Base-by-base conservation (phyloP, 2,113 vertebrate genomes). In the Physeter macrocephalus region DNA sequence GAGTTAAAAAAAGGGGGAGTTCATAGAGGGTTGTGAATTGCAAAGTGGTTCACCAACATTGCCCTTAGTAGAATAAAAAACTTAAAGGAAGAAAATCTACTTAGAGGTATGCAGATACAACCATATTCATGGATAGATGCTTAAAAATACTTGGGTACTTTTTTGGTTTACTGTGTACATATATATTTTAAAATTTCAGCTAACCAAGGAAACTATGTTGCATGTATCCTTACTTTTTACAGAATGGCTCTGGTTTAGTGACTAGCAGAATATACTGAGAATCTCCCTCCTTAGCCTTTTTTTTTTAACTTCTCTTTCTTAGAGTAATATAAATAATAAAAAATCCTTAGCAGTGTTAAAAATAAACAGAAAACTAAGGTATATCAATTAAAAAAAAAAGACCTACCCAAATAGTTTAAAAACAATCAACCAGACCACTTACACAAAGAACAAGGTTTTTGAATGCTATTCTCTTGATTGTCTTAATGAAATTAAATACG, bases 401-500 rank as follows among this genome's bases (percentile, higher is more conserved):
- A 81, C 46, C 34, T 93, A 83, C 21, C 54, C 23, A 36, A 2
- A 0, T 82, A 29, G 13, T 69, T 89, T 49, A 85, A 85, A 92
- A 93, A 71, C 15, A 39, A 29, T 17, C 20, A 78, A 25, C 15
- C n/a, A 91, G 36, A 86, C 43, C 17, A 39, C 17, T 31, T 31
- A 84, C 13, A 46, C 67, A 96, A 83, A 92, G 67, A 57, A 52
- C 27, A 72, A 3, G 36, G 52, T 29, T 93, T 96, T 84, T 90
- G 31, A 95, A 78, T 87, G 21, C n/a, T 75, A 25, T 88, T 90
- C 72, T 96, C 41, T 82, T 97, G 46, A 90, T 95, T 92, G 43
- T 94, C 88, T 96, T 94, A 93, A 69, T 94, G 11, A 88, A 90
- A 78, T 88, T 84, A 90, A 93, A 84, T 27, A 27, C 72, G 41